Conservation (phyloP, 2,888 invertebrate species). For the Oxytorus armatus region DNA sequence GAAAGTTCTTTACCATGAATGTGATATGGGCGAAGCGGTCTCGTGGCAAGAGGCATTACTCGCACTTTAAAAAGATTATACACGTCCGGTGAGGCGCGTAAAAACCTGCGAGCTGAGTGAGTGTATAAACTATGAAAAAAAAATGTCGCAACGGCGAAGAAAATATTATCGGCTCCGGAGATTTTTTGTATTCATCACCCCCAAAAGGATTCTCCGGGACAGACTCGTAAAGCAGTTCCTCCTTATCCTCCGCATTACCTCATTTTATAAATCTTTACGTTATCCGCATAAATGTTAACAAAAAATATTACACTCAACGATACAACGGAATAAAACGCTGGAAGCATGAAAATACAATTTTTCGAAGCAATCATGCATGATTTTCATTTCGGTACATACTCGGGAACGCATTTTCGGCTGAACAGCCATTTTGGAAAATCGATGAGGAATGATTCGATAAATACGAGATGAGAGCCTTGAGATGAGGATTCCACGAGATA, state of each 20-base stretch:
- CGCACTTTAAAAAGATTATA: conserved; percentile 11
- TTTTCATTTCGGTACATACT: too few species aligned
- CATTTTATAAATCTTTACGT: too few species aligned
- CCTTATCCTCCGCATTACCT: too few species aligned
- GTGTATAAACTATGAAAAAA: neutral
- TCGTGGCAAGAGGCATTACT: conserved; percentile 7
- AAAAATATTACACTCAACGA: too few species aligned
- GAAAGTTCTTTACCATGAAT: neutral
- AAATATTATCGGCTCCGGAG: neutral
- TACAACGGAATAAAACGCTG: too few species aligned
- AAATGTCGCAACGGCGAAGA: neutral
- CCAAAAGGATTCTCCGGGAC: too few species aligned
- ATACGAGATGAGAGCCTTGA: conserved; percentile 7
- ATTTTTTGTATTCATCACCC: too few species aligned
- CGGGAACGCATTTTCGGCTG: too few species aligned
- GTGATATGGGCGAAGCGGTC: neutral
- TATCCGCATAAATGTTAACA: too few species aligned
- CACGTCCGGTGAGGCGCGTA: neutral
- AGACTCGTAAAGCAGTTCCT: too few species aligned
- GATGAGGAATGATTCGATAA: neutral
- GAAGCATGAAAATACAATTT: too few species aligned
- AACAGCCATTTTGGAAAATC: neutral
- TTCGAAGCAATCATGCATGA: too few species aligned
- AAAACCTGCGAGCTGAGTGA: neutral
- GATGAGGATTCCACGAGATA: neutral